phyloP scores from a whole-genome alignment of 2,797 vertebrate genomes.

The Eutrigla gurnardus region DNA sequence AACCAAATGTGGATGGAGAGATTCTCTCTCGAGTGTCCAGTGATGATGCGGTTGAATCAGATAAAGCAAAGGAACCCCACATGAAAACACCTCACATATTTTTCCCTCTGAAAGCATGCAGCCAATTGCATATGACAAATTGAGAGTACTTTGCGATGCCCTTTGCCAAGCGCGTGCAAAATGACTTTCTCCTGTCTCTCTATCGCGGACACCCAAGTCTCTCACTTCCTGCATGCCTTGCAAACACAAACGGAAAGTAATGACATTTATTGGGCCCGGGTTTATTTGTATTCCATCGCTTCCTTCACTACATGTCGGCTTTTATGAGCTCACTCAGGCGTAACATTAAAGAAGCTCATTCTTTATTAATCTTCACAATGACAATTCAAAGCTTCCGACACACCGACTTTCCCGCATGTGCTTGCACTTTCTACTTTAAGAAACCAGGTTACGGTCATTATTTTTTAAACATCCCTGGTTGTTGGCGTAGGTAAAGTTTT shows the following conservation, averaged over 20 bases:
- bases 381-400: conserved; percentile 80
- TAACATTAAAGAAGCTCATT: conserved; percentile 85
- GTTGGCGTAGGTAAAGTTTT: conserved; percentile 45
- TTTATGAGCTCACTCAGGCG: conserved; percentile 83
- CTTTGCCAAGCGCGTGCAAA: conserved; percentile 64
- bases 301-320: conserved; percentile 74
- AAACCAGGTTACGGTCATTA: conserved; percentile 74
- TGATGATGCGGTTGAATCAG: conserved; percentile 56
- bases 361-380: conserved; percentile 85
- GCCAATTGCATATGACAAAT: conserved; percentile 73
- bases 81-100: conserved; percentile 45
- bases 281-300: conserved; percentile 85
- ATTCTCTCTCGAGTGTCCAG: conserved; percentile 38
- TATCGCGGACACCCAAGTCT: conserved; percentile 62
- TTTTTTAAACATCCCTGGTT: conserved; percentile 69
- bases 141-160: conserved; percentile 67
- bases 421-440: conserved; percentile 66
- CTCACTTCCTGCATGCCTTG: conserved; percentile 71
- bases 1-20: conserved; percentile 40
- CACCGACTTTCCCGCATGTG: conserved; percentile 57
- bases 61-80: conserved; percentile 51
- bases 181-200: conserved; percentile 62
- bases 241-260: conserved; percentile 72
- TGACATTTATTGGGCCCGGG: conserved; percentile 76
- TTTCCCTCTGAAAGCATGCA: conserved; percentile 54